A percentile compares a stretch with the other conserved stretches of the same genome.
Evolutionary conservation across 2,113 vertebrate genomes (phyloP).

Genomic region (Sardina pilchardus): DNA sequence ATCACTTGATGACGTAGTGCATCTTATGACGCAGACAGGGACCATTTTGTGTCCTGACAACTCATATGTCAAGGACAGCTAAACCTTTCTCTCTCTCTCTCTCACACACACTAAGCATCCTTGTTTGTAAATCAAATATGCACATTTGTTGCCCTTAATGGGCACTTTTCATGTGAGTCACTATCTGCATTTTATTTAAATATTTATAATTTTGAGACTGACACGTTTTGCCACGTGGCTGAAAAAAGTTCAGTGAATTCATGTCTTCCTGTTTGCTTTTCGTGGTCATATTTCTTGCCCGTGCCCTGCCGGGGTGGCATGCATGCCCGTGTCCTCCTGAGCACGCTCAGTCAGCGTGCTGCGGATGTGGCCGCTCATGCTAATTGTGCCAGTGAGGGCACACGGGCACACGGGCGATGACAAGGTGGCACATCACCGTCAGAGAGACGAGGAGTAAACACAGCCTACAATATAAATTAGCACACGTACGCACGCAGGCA

Average conservation of each 20-base stretch:
- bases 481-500: too few relatives aligned
- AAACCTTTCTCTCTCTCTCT: too few relatives aligned
- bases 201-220: conserved; percentile 13
- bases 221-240: conserved; percentile 22
- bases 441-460: neutral
- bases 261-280: too few relatives aligned
- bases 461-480: neutral
- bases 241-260: neutral
- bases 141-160: conserved; percentile 43
- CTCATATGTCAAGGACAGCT: too few relatives aligned
- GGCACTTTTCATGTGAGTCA: conserved; percentile 33
- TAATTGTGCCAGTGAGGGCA: neutral
- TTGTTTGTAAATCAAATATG: conserved; percentile 16
- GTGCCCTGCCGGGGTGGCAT: too few relatives aligned
- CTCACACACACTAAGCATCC: too few relatives aligned
- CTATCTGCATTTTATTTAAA: conserved; percentile 3
- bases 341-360: neutral
- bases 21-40: too few relatives aligned
- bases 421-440: conserved; percentile 42
- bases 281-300: too few relatives aligned
- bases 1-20: too few relatives aligned
- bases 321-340: too few relatives aligned
- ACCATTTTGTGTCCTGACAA: too few relatives aligned
- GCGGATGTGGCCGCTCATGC: neutral
- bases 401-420: neutral